Percentiles rank a stretch among this genome's conserved stretches.
Evolutionary conservation across 1,140 invertebrate species (phyloP).

Genomic region (Rhopalosiphum padi): DNA sequence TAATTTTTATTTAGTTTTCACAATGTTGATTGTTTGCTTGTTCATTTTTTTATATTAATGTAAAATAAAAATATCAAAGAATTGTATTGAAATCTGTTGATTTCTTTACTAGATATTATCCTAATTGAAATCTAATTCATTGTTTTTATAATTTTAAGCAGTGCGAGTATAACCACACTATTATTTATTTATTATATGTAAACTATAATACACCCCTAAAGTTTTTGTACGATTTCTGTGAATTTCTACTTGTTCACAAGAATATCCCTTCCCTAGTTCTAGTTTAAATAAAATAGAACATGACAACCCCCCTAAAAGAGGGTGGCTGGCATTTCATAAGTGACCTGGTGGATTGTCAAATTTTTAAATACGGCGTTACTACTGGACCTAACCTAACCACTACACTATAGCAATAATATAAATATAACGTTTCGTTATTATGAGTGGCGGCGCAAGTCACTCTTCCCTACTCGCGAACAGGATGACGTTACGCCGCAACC

Average conservation of each 20-base stretch:
- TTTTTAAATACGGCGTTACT: neutral
- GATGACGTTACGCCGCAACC: neutral
- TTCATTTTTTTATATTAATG: too few species aligned
- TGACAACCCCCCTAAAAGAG: neutral
- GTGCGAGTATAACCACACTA: too few species aligned
- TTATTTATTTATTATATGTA: too few species aligned
- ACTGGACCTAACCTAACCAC: neutral
- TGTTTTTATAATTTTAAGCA: too few species aligned
- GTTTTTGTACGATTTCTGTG: too few species aligned
- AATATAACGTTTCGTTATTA: neutral
- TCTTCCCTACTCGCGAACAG: neutral
- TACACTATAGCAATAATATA: neutral
- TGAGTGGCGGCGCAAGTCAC: neutral
- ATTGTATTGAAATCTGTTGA: too few species aligned
- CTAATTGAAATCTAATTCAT: too few species aligned
- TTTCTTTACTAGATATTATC: too few species aligned
- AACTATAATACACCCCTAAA: too few species aligned
- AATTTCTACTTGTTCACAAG: neutral
- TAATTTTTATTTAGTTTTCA: neutral
- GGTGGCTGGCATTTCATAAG: neutral
- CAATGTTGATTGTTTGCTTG: neutral
- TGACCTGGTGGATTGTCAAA: too few species aligned
- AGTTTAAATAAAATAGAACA: neutral
- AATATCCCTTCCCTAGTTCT: neutral
- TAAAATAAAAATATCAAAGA: too few species aligned